Evolutionary conservation across 2,113 vertebrate species (phyloP), one percentile per base, ranked within the genome.

Genomic region (Nymphicus hollandicus): DNA sequence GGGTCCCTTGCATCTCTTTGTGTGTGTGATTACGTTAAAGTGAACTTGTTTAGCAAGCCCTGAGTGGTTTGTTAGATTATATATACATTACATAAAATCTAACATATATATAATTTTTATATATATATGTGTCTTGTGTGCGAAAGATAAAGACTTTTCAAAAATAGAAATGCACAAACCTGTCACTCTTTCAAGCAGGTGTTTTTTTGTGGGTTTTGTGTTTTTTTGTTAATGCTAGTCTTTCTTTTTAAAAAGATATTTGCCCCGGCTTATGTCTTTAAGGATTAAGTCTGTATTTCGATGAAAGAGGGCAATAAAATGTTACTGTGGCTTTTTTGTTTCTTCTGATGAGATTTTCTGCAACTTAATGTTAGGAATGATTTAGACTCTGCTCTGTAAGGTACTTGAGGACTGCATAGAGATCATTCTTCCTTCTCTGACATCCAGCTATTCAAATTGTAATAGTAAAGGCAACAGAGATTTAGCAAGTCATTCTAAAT

Each of bases 341-440:
- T 60, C 33, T 70, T 81, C 63, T 79, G 46, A 33, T 79, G 64
- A 79, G 24, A 16, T 84, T 60, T 76, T 79, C 35, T 94, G 23
- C 35, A 47, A 6, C 4, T 71, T 61, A 50, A 11, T 5, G 5
- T 64, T 87, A 41, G 46, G 31, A 56, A 27, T 78, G 33, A 73
- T 70, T 66, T 58, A 41, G 24, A 19, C 9, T 56, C 22, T 46
- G 22, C 13, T 80, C 50, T 74, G 5, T 80, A 25, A 81, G 39
- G 19, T 87, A 27, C 61, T 60, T 41, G 50, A 69, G 44, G 73
- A 50, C 28, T 73, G 20, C 7, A 3, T 6, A 68, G 63, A 66
- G 27, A 55, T 91, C 23, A 20, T 83, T 95, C 65, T 89, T 89
- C 33, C 27, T 47, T 71, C 46, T 95, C 52, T 95, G 35, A 19